Base-by-base conservation (phyloP, 1,140 invertebrate genomes). In the Eupeodes corollae region DNA sequence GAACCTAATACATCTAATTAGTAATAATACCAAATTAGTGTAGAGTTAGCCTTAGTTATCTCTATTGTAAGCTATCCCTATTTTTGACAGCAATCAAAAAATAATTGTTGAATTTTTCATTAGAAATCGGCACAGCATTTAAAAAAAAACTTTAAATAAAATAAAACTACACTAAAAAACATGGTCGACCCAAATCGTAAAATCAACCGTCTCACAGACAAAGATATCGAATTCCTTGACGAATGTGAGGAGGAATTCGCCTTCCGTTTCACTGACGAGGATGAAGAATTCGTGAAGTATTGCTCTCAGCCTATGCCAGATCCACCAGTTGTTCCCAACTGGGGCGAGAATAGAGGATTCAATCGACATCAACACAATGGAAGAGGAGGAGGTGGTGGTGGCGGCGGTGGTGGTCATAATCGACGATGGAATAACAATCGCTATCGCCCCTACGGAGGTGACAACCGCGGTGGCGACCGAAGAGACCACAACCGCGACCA, bases 321-420 rank as follows among this genome's bases (percentile, higher is more conserved):
- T 13, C 76, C 75, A 13, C 75, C 75, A 9, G 67, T 78, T 11
- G 51, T 76, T 5, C 68, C 74, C 44, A 72, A 73, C n/a, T 78
- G 73, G 72, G 55, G 58, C 19, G 21, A 26, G 3, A 58, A 51
- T 21, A 64, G 61, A 46, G 52, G 49, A 3, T 52, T 51, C 15
- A 58, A 39, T 35, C 13, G 21, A n/a, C 2, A 32, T 40, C 30
- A 30, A 11, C 11, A 43, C 26, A 43, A 43, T 38, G 30, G 53
- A 0, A 53, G 50, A 0, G 48, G 50, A 0, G 52, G 54, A 0
- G 49, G 52, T 1, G 47, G 44, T 1, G 46, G 47, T 8, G 45
- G 50, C 0, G 40, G 48, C 1, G 44, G 51, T 9, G 46, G 54
- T 18, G 48, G 49, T 6, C 37, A 42, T 1, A 44, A 49, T n/a